Evolutionary conservation across 2,888 invertebrate genomes (phyloP).

Genomic region (Cryptus viduatorius): DNA sequence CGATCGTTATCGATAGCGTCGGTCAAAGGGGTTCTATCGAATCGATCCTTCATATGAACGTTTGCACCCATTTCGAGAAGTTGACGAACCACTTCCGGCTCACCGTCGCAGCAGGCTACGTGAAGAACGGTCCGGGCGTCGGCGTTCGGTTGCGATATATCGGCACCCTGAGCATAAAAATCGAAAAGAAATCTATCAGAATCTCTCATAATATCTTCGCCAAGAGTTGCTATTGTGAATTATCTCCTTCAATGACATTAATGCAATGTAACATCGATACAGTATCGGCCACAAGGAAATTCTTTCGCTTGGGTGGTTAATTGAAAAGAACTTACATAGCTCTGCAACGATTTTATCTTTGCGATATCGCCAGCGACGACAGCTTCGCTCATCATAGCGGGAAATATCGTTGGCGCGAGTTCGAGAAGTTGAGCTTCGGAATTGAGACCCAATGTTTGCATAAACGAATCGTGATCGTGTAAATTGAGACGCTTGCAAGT

Average conservation of each 20-base stretch:
- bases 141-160: conserved; percentile 90
- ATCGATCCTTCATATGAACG: conserved; percentile 91
- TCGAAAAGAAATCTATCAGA: not conserved
- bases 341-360: conserved; percentile 85
- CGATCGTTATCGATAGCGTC: conserved; percentile 90
- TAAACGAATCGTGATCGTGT: conserved; percentile 87
- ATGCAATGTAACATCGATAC: not conserved
- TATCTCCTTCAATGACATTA: not conserved
- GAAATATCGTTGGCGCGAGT: conserved; percentile 88
- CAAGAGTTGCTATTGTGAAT: not conserved
- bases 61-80: conserved; percentile 92
- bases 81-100: conserved; percentile 89
- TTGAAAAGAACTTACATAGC: conserved; percentile 80
- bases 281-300: too few species aligned
- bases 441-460: conserved; percentile 86
- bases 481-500: conserved; percentile 80
- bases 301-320: too few species aligned
- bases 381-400: conserved; percentile 90
- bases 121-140: conserved; percentile 93
- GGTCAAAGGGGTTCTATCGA: conserved; percentile 90
- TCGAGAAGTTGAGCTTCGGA: conserved; percentile 87
- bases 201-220: not conserved
- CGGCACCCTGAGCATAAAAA: conserved; percentile 87
- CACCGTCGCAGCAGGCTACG: conserved; percentile 91
- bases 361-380: conserved; percentile 86